Base-by-base conservation (phyloP, 2,113 vertebrate species). In the Thomomys bottae region DNA sequence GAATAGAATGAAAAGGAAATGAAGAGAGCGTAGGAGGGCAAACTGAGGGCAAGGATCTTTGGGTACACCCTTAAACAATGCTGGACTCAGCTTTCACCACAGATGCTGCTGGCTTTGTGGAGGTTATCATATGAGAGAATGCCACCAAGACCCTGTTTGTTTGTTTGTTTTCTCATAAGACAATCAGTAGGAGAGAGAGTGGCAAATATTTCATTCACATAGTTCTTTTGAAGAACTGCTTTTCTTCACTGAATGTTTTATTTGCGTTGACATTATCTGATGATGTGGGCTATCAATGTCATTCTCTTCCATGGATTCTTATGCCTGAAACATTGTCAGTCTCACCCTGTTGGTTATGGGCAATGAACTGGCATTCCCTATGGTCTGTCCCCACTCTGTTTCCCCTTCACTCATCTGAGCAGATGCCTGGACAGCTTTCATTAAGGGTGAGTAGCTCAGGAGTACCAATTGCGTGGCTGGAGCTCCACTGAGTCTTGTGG, bases 241-340 rank as follows among this genome's bases (percentile, higher is more conserved):
- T 81, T 92, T 87, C 77, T 84, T 86, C 68, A 12, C 24, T 68
- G 49, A 26, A 63, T 68, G 28, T 66, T 28, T 4, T 0, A 1
- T 36, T 92, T 15, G n/a, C 59, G 15, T 63, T 36, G 17, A 30
- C 12, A 34, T 26, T n/a, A 38, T 61, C 80, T 83, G 73, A 12
- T 32, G n/a, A 2, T 54, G 63, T n/a, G 9, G 15, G 9, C 17
- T 73, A 5, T 38, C 57, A n/a, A 85, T 36, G 88, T 71, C 8
- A 6, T 68, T 77, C 71, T 59, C 40, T 36, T 57, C n/a, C 17
- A 15, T 24, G 57, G 18, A 18, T 11, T 32, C 34, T 6, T 36
- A 1, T 17, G 0, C 12, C 23, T 66, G 24, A 49, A 79, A 88
- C 9, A 2, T 28, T 1, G 3, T 77, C 24, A 36, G 0, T 32